These are phyloP conservation scores for Nesospiza acunhae DNA, from an alignment of 2,113 vertebrate species.

Conservation along the genomic window DNA sequence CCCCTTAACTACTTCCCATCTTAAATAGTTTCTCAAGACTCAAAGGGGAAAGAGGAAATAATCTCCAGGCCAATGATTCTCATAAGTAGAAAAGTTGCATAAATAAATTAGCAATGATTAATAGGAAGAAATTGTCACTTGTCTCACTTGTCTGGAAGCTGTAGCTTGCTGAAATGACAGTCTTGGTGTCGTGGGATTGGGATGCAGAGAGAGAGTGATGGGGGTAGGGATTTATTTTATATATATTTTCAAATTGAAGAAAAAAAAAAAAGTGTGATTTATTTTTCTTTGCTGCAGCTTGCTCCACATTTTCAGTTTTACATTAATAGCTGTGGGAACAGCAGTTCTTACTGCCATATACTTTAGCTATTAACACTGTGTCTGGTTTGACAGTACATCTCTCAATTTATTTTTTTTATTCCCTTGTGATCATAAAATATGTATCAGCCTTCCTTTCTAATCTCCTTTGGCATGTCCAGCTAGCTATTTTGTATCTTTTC, in stretches of 20 bases:
- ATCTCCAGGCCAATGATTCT: not conserved
- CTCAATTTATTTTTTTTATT: constrained; percentile 53
- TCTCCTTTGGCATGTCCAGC: constrained; percentile 49
- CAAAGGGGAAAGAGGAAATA: constrained; percentile 15
- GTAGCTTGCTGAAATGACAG: constrained; percentile 2
- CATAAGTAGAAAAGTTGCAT: constrained; percentile 10
- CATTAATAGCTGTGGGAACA: constrained; percentile 62
- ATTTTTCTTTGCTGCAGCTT: constrained; percentile 54
- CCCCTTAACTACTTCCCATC: constrained; percentile 9
- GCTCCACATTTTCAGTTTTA: constrained; percentile 60
- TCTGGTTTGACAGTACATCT: constrained; percentile 59
- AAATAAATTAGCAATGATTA: constrained; percentile 49
- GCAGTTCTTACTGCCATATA: constrained; percentile 52
- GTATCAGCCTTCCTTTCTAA: constrained; percentile 29
- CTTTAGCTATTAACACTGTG: constrained; percentile 50
- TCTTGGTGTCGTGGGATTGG: not conserved
- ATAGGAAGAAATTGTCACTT: constrained; percentile 25
- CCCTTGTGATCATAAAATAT: constrained; percentile 31
- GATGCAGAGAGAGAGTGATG: not conserved
- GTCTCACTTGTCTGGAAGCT: constrained; percentile 15
- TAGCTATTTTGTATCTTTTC: constrained; percentile 37
- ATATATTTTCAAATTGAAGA: constrained; percentile 9
- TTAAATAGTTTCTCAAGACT: constrained; percentile 54
- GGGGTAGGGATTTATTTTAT: constrained; percentile 15
- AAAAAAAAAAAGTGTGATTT: constrained; percentile 36